A percentile compares a stretch with the other conserved stretches of the same genome.
Conservation (phyloP, 1,140 invertebrate genomes). For the Ceratosolen fusciceps region DNA sequence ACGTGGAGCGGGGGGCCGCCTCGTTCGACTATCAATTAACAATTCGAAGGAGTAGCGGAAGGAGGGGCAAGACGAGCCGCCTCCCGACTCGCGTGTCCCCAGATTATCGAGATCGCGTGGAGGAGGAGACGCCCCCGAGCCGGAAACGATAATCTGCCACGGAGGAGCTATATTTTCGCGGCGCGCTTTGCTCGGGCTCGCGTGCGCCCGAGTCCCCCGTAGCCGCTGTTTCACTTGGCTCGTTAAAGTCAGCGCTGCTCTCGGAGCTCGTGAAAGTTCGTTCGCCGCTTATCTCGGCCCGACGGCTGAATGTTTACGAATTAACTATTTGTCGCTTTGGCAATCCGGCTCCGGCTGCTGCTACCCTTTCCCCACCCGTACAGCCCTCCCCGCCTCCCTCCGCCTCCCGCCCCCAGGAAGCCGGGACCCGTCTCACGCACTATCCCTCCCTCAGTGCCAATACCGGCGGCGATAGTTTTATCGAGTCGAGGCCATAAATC, state of each 20-base stretch:
- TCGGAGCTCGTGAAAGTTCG: background rate
- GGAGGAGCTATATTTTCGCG: background rate
- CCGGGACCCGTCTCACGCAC: no score
- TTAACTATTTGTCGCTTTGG: background rate
- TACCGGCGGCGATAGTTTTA: background rate
- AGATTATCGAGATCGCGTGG: background rate
- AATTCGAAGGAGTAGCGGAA: background rate
- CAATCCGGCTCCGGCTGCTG: background rate
- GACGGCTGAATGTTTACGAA: background rate
- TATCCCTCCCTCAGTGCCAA: no score
- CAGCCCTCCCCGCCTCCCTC: no score
- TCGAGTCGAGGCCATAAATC: background rate
- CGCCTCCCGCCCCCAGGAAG: no score
- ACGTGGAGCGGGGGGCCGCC: no score
- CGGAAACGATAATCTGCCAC: background rate
- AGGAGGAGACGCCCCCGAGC: background rate
- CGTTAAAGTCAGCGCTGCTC: background rate
- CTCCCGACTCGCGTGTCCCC: background rate
- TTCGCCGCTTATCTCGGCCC: background rate
- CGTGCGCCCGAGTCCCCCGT: background rate
- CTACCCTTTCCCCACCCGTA: no score
- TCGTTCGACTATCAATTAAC: conserved; percentile 33
- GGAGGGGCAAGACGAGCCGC: background rate
- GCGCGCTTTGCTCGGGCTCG: background rate
- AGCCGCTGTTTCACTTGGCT: background rate